Percentiles rank a stretch among this genome's conserved stretches.
These are phyloP conservation scores for Pelecanus crispus DNA, from an alignment of 2,113 vertebrate species.

Conservation along the genomic window DNA sequence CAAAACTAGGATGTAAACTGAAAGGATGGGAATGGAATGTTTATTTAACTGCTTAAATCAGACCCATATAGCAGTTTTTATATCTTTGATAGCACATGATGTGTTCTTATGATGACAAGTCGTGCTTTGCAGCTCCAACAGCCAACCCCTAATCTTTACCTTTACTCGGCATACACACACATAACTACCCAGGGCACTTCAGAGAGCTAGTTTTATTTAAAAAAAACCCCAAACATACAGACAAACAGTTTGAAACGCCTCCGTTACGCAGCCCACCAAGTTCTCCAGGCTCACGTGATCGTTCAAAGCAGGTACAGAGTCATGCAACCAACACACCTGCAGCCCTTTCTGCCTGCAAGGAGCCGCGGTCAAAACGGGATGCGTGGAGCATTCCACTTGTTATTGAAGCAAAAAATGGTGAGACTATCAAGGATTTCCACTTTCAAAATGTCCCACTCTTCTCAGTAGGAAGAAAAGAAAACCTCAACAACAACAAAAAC, in stretches of 20 bases:
- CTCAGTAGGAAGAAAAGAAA: neutral
- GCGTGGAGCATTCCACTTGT: neutral
- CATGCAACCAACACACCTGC: neutral
- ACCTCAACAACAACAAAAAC: too few species aligned
- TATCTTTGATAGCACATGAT: neutral
- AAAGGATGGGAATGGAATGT: neutral
- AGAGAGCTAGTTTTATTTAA: neutral
- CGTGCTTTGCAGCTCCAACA: neutral
- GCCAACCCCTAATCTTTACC: neutral
- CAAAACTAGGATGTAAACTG: neutral
- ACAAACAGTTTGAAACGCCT: accelerated
- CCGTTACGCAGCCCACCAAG: neutral
- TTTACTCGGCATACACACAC: neutral
- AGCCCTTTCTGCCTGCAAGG: neutral
- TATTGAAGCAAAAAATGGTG: accelerated
- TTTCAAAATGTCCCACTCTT: neutral
- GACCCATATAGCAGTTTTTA: accelerated
- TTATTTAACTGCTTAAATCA: neutral
- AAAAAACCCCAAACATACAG: neutral
- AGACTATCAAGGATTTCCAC: neutral
- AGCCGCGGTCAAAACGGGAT: accelerated
- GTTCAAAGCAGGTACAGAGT: too few species aligned
- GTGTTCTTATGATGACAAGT: accelerated
- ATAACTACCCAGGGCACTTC: neutral
- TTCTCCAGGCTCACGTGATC: neutral